Evolutionary conservation across 2,797 vertebrate species (phyloP), one percentile per base, ranked within the genome.

Genomic region (Tiaroga cobitis): DNA sequence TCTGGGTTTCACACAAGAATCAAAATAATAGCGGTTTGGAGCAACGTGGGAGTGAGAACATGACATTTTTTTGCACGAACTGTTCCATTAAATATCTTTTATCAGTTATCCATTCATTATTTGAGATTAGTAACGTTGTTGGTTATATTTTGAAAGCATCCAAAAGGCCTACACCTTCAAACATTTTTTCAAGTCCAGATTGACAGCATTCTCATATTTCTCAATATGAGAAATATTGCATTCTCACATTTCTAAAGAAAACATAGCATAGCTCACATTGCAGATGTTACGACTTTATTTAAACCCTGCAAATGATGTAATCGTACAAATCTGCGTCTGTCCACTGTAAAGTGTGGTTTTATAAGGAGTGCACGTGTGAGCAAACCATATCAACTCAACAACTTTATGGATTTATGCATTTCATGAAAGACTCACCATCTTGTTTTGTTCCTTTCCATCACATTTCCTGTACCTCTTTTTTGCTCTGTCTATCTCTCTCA

Each of bases 401-500:
- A 19, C 63, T 67, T 49, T 29, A 74, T 24, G 73, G 10, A 15
- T 76, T 2, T 21, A 32, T 32, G 29, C 8, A 26, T 46, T 51
- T 49, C 19, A 37, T n/a, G 29, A 34, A 54, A 76, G 11, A 34
- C 46, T 72, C 68, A 63, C 34, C 46, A 19, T 75, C 37, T 82
- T 18, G n/a, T 73, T 89, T 87, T 21, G 34, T 37, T 24, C 24
- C 24, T 73, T 32, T 10, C 54, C 77, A 39, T 73, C 63, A 49
- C 26, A 39, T 83, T 41, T 6, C 26, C 3, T 75, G 21, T 74
- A 21, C 8, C 15, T 11, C 34, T 32, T 9, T 9, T 56, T 46
- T 61, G 49, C n/a, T 85, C 13, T 72, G 15, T 56, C 16, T 83
- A 10, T 72, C 8, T 86, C 41, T 88, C 43, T 85, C 94, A 97